phyloP scores from a whole-genome alignment of 1,140 invertebrate species.

The Sarcophaga bullata region DNA sequence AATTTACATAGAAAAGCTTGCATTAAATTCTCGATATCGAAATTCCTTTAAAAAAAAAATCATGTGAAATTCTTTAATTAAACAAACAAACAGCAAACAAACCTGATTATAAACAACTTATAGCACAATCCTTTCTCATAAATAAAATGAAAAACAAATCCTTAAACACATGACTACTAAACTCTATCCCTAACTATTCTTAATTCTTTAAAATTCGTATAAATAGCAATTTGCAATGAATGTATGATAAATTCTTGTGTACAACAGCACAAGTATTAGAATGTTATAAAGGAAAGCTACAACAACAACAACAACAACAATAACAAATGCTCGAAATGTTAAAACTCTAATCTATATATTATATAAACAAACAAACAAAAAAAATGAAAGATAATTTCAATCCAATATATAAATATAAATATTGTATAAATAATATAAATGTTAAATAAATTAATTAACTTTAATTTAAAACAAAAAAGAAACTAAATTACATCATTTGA shows the following conservation, averaged over 20 bases:
- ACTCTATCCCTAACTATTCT: background rate
- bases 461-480: background rate
- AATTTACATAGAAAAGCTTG: slow-evolving; percentile 25
- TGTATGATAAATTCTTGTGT: background rate
- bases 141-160: background rate
- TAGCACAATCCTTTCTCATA: slow-evolving; percentile 5
- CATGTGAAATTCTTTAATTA: background rate
- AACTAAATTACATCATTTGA: too few species aligned
- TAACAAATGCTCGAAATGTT: slow-evolving; percentile 25
- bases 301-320: background rate
- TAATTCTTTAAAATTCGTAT: background rate
- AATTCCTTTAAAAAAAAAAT: background rate
- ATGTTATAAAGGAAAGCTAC: background rate
- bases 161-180: background rate
- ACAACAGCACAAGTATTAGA: background rate
- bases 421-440: slow-evolving; percentile 24
- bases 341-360: slow-evolving; percentile 10
- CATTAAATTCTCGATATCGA: slow-evolving; percentile 23
- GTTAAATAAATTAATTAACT: slow-evolving; percentile 6
- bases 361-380: slow-evolving; percentile 9
- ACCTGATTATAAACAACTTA: background rate
- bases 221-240: slow-evolving; percentile 21
- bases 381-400: background rate
- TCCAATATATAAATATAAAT: slow-evolving; percentile 23
- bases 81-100: background rate